Percentiles rank a stretch among this genome's conserved stretches.
These are phyloP conservation scores for Squalus acanthias DNA, from an alignment of 2,797 vertebrate species.

Conservation along the genomic window DNA sequence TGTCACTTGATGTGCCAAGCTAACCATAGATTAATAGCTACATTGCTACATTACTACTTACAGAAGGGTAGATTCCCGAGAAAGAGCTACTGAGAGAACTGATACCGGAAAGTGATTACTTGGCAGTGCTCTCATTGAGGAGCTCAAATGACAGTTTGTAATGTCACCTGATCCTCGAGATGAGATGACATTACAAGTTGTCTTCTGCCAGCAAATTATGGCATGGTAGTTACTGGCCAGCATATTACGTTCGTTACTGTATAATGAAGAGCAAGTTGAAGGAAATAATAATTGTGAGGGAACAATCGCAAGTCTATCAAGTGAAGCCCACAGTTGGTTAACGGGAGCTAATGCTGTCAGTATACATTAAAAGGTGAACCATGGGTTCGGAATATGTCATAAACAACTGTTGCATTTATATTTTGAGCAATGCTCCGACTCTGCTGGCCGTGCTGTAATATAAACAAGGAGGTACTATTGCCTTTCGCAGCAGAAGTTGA, in stretches of 20 bases:
- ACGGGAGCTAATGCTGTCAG: background rate
- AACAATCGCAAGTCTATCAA: background rate
- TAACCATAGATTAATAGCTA: background rate
- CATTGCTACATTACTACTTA: background rate
- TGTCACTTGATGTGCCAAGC: background rate
- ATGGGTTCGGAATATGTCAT: background rate
- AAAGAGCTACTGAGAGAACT: background rate
- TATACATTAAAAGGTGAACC: background rate
- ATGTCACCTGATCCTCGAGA: background rate
- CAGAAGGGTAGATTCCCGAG: background rate
- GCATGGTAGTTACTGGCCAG: background rate
- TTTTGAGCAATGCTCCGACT: background rate
- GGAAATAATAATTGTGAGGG: background rate
- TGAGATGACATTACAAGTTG: background rate
- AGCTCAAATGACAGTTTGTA: background rate
- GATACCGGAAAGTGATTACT: background rate
- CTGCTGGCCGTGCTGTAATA: background rate
- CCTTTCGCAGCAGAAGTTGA: too few relatives aligned
- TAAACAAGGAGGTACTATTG: background rate
- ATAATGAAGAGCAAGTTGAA: background rate
- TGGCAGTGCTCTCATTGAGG: background rate
- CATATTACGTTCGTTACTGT: background rate
- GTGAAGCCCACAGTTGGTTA: background rate
- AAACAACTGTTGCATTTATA: background rate
- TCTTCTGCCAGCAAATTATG: background rate